Percentiles rank a stretch among this genome's conserved stretches.
Conservation (phyloP, 2,113 vertebrate species). For the Amblyornis subalaris region DNA sequence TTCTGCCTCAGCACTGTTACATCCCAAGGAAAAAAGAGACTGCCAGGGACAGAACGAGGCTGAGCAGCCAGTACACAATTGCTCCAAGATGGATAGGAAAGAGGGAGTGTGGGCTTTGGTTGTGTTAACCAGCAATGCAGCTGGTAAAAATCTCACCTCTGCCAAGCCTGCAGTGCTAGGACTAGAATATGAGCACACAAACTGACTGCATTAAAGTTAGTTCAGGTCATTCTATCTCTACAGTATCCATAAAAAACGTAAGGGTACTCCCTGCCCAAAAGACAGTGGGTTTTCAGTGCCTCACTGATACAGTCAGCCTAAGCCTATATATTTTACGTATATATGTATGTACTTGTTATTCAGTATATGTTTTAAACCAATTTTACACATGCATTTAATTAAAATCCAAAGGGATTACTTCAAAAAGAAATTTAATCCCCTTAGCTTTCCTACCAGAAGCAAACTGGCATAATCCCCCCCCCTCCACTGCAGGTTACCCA, state of each 20-base stretch:
- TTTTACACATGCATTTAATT: not conserved
- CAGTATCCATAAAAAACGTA: not conserved
- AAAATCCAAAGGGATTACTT: not conserved
- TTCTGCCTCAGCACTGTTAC: not conserved
- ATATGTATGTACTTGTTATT: not conserved
- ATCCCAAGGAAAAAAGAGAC: not conserved
- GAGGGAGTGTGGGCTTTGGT: not conserved
- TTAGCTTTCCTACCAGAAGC: not conserved
- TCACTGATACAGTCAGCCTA: not conserved
- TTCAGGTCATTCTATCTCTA: not conserved
- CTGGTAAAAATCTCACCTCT: not conserved
- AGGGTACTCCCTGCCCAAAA: not conserved
- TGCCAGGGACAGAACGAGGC: not conserved
- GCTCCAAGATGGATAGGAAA: not conserved
- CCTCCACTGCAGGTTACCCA: not conserved
- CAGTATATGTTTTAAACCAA: not conserved
- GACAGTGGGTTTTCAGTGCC: not conserved
- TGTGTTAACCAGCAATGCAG: not conserved
- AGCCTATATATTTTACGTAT: not conserved
- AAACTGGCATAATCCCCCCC: not conserved
- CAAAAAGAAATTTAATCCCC: not conserved
- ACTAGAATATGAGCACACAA: not conserved
- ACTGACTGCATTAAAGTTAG: accelerated
- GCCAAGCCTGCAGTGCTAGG: not conserved
- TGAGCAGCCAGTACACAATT: accelerated